phyloP scores from a whole-genome alignment of 2,888 invertebrate species.

The Pterobdella sp. region DNA sequence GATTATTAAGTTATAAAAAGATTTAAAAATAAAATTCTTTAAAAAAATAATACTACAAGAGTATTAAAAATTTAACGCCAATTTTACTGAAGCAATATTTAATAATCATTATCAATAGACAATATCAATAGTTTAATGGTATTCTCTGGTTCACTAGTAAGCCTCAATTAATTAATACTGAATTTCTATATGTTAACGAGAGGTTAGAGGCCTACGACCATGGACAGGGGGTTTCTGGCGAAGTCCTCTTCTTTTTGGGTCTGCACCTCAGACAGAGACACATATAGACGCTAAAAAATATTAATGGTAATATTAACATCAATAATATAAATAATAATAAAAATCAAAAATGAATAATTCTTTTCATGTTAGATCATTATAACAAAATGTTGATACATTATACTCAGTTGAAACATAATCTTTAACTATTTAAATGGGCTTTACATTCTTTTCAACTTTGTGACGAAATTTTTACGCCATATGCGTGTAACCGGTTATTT shows the following conservation, averaged over 20 bases:
- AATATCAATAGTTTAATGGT: background rate
- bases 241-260: constrained; percentile 83
- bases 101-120: background rate
- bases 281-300: constrained; percentile 72
- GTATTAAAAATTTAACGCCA: background rate
- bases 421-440: no score
- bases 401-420: no score
- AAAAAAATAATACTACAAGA: background rate
- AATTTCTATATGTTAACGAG: background rate
- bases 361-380: no score
- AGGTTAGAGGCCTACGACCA: constrained; percentile 39
- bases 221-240: constrained; percentile 77
- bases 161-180: background rate
- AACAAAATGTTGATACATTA: no score
- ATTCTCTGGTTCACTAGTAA: no score
- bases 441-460: no score
- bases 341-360: no score
- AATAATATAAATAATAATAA: no score
- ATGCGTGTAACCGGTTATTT: no score
- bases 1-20: background rate
- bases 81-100: background rate
- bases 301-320: no score
- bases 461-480: no score
- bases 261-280: constrained; percentile 84
- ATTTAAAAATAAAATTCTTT: background rate